phyloP scores from a whole-genome alignment of 2,797 vertebrate genomes.

The Pyrocephalus nanus region DNA sequence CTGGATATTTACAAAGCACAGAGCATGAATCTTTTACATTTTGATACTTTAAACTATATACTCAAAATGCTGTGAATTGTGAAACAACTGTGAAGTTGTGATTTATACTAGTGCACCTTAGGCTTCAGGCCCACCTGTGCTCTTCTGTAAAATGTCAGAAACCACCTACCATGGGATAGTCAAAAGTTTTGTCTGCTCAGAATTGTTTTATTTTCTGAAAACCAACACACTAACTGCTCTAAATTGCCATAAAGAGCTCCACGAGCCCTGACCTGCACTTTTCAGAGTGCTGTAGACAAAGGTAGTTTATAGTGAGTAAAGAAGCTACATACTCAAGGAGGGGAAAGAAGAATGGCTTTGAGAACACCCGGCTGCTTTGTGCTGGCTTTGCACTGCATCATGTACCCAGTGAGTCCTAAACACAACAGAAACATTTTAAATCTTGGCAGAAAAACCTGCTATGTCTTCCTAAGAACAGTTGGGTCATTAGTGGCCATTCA shows the following conservation, averaged over 20 bases:
- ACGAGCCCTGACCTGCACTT: background rate
- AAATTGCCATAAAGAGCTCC: background rate
- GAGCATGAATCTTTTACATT: accelerated
- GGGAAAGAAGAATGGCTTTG: background rate
- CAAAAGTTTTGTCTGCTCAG: background rate
- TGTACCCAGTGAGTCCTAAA: background rate
- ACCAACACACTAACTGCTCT: background rate
- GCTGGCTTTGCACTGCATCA: background rate
- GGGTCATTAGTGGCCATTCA: background rate
- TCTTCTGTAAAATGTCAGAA: background rate
- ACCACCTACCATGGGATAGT: background rate
- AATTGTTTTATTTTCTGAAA: background rate
- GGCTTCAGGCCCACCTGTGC: background rate
- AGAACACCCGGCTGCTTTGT: background rate
- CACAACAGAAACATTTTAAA: background rate
- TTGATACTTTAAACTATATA: background rate
- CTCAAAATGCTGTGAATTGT: background rate
- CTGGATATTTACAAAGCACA: background rate
- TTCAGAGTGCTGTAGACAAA: background rate
- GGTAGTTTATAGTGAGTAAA: background rate
- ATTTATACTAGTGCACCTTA: background rate
- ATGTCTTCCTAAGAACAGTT: background rate
- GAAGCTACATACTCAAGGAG: accelerated
- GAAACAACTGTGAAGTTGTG: background rate
- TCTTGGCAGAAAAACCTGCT: background rate